Evolutionary conservation across 2,113 vertebrate species (phyloP).

Genomic region (Piprites chloris): DNA sequence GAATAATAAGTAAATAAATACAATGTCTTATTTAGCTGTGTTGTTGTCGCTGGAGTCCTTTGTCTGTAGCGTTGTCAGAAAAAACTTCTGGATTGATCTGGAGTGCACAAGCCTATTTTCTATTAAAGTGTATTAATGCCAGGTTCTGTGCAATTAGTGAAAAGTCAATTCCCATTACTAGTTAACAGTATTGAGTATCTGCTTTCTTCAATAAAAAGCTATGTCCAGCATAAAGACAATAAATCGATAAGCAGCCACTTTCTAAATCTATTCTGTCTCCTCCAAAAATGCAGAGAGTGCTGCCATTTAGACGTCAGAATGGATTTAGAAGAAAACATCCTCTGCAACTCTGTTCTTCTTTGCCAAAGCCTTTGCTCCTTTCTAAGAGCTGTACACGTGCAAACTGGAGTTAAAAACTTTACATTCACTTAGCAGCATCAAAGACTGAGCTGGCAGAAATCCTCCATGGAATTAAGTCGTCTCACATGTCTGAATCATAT

Average conservation of each 20-base stretch:
- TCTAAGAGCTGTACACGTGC: background rate
- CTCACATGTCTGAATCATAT: rapidly evolving
- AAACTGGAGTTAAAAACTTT: background rate
- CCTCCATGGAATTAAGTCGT: background rate
- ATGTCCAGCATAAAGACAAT: constrained; percentile 81
- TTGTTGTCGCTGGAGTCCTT: constrained; percentile 61
- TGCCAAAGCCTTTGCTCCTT: background rate
- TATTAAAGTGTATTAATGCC: constrained; percentile 89
- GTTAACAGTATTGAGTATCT: constrained; percentile 93
- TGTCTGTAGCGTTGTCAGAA: constrained; percentile 57
- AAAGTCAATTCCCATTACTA: constrained; percentile 95
- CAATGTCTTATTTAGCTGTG: constrained; percentile 46
- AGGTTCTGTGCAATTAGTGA: constrained; percentile 91
- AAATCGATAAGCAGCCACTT: constrained; percentile 77
- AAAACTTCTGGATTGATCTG: constrained; percentile 82
- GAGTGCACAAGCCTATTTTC: constrained; percentile 76
- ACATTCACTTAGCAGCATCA: background rate
- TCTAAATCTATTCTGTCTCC: constrained; percentile 68
- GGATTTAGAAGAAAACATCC: background rate
- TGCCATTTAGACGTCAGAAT: background rate
- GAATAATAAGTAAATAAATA: constrained; percentile 14
- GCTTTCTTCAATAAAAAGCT: constrained; percentile 94
- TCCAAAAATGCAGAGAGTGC: constrained; percentile 27
- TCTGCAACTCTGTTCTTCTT: background rate
- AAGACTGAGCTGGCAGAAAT: background rate